Evolutionary conservation across 1,140 invertebrate species (phyloP), one percentile per base, ranked within the genome.

Genomic region (Ditylenchus dipsaci): DNA sequence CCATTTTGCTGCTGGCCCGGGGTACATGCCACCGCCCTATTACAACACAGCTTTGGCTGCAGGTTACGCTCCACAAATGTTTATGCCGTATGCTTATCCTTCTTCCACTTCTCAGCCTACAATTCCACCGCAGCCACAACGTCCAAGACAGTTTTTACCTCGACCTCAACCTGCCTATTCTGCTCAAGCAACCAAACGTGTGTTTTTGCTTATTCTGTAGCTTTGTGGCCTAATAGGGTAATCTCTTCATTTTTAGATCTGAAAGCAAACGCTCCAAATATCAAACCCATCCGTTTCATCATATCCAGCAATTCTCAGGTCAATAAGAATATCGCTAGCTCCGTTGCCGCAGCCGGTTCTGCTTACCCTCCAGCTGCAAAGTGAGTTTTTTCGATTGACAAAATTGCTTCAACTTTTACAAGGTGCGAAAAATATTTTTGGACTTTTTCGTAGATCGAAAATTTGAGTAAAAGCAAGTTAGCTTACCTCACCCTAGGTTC

Each of bases 221-320:
- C 45, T 56, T 21, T 21, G 15, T 47, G 15, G 15, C 15, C 15
- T 47, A 47, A 15, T 47, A 15, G 15, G 21, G 45, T 47, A 15
- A 15, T 56, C 29, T 56, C 29, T 56, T 56, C 3, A 5, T n/a
- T 61, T 61, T 61, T n/a, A 61, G 59, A 26, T 7, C 29, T 61
- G n/a, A 19, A 61, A 43, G 19, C 8, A 3, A 61, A 27, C 21
- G 27, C 38, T 61, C 59, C 59, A 33, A 19, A 30, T 27, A 61
- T 61, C 19, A 61, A 61, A 30, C 59, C 59, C n/a, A 61, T 61
- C 8, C 59, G 59, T 33, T 61, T 61, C n/a, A 30, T 61, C 38
- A 61, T 61, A 33, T 61, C 59, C 59, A 61, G 38, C 29, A 61
- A 61, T 61, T n/a, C 29, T 61, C 38, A 61, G 38, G n/a, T 3